Conservation (phyloP, 2,113 vertebrate species). For the Malurus elegans region DNA sequence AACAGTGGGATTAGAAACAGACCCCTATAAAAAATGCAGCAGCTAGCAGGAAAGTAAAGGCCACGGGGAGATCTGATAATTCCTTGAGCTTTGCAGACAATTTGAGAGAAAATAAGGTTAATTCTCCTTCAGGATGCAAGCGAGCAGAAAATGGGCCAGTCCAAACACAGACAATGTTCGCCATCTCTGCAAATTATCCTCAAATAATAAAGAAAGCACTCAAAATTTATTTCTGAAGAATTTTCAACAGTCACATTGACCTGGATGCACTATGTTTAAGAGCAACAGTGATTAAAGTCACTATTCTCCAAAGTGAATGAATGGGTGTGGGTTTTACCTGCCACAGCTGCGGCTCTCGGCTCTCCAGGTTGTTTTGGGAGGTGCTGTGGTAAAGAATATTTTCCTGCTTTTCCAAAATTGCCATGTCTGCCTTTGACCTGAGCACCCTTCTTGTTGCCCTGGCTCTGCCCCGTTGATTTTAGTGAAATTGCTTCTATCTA, state of each 20-base stretch:
- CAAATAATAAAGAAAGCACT: background rate
- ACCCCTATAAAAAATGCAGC: background rate
- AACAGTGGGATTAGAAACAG: background rate
- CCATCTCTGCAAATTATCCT: background rate
- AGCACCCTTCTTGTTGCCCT: background rate
- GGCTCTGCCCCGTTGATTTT: background rate
- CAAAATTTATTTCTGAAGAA: background rate
- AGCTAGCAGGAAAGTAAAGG: background rate
- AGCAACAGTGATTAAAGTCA: background rate
- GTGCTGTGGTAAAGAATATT: background rate
- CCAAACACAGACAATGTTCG: rapidly evolving
- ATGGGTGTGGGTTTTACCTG: background rate
- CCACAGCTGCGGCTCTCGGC: background rate
- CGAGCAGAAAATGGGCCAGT: background rate
- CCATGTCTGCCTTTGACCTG: background rate
- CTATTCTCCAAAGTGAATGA: background rate
- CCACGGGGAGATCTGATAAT: background rate
- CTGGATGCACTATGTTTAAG: background rate
- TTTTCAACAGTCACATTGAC: background rate
- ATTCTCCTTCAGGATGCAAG: background rate
- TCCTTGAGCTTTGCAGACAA: background rate
- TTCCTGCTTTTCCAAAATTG: background rate
- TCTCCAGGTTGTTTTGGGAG: background rate
- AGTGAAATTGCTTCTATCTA: background rate
- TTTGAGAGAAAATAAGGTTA: background rate